Conservation (phyloP, 2,797 vertebrate species). For the Cetoscarus ocellatus region DNA sequence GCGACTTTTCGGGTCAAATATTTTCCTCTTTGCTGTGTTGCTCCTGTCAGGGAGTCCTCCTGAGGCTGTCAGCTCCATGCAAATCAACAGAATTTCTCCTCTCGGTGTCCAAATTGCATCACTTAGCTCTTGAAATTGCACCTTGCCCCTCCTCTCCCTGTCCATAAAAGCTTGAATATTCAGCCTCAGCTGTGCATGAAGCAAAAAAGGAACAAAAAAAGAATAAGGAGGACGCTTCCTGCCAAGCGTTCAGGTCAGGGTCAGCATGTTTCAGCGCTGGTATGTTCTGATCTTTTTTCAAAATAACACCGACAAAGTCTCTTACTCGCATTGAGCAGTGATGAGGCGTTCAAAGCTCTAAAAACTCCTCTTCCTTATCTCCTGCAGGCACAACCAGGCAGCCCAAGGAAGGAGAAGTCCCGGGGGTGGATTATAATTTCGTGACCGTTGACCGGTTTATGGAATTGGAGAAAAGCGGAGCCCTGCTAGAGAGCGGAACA, state of each 20-base stretch:
- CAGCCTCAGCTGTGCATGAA: conserved; percentile 20
- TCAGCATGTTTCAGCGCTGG: conserved; percentile 26
- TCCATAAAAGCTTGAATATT: conserved; percentile 34
- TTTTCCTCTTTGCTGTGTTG: conserved; percentile 19
- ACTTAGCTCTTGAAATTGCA: conserved; percentile 57
- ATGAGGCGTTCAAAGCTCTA: conserved; percentile 38
- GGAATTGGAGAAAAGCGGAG: conserved; percentile 98
- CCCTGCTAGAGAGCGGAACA: conserved; percentile 97
- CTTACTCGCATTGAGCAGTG: conserved; percentile 25
- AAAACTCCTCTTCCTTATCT: conserved; percentile 54
- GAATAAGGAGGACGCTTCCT: conserved; percentile 35
- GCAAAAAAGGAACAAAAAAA: conserved; percentile 8
- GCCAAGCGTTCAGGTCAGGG: conserved; percentile 27
- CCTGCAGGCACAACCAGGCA: conserved; percentile 95
- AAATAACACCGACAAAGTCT: conserved; percentile 28
- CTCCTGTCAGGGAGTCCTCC: conserved; percentile 46
- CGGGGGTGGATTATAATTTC: conserved; percentile 99
- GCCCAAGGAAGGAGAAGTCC: conserved; percentile 99
- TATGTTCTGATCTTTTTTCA: conserved; percentile 27
- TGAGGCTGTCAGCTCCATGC: conserved; percentile 54
- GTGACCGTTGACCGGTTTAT: conserved; percentile 97
- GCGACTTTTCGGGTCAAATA: conserved; percentile 17
- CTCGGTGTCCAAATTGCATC: conserved; percentile 73
- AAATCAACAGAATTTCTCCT: conserved; percentile 67
- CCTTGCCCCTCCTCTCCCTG: conserved; percentile 24